A percentile compares a stretch with the other conserved stretches of the same genome.
phyloP scores from a whole-genome alignment of 2,797 vertebrate genomes.

The Rallus crepitans region DNA sequence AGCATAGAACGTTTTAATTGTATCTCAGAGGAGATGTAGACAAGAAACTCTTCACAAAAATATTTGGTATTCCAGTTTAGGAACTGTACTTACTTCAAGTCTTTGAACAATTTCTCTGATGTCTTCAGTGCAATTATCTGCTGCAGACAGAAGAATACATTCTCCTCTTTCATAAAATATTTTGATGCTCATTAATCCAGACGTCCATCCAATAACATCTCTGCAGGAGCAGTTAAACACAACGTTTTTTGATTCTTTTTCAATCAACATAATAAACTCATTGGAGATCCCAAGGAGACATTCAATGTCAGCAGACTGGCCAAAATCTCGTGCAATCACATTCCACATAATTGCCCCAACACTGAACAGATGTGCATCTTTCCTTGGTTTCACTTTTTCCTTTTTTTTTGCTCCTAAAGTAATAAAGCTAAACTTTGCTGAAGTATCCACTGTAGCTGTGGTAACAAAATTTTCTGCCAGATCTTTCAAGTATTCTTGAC shows the following conservation, averaged over 20 bases:
- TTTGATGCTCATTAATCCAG: constrained; percentile 92
- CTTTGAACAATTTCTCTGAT: constrained; percentile 93
- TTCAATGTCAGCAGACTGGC: constrained; percentile 90
- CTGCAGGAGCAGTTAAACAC: constrained; percentile 98
- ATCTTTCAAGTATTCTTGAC: constrained; percentile 97
- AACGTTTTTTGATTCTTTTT: constrained; percentile 94
- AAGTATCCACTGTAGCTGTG: constrained; percentile 90
- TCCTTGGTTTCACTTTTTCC: constrained; percentile 91
- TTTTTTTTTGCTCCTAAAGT: constrained; percentile 96
- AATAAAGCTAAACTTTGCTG: constrained; percentile 98
- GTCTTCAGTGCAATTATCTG: constrained; percentile 91
- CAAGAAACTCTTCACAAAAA: not conserved
- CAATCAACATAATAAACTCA: constrained; percentile 95
- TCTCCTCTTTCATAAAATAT: constrained; percentile 97
- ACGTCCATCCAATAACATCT: constrained; percentile 98
- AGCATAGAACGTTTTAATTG: not conserved
- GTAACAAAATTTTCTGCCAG: constrained; percentile 97
- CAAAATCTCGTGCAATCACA: constrained; percentile 91
- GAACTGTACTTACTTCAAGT: constrained; percentile 87
- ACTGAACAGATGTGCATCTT: constrained; percentile 91
- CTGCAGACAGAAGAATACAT: constrained; percentile 91
- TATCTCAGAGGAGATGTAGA: not conserved
- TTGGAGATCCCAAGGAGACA: constrained; percentile 95
- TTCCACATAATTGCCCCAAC: constrained; percentile 94
- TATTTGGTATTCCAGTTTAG: not conserved